Evolutionary conservation across 2,888 invertebrate species (phyloP), one percentile per base, ranked within the genome.

Genomic region (Acleris cristana): DNA sequence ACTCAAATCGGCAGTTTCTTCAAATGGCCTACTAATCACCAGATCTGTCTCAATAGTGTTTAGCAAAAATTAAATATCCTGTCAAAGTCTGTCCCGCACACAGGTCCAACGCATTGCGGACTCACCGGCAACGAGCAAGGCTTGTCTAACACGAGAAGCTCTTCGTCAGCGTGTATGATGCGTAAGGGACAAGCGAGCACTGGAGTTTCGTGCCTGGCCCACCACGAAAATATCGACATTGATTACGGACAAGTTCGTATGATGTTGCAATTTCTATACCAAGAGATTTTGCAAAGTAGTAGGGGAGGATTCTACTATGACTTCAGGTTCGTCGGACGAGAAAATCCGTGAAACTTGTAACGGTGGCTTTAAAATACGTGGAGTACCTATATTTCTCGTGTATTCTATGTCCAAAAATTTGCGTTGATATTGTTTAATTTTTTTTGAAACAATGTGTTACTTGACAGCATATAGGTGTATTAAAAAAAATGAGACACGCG

Each of bases 61-160:
- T 3, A 34, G 2, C 5, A 21, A 12, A 23, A 6, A 14, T 3
- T 55, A 23, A 59, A 44, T 23, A 3, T n/a, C 64, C 70, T 53
- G 60, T 77, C 85, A 83, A 84, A 84, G 85, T 77, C 83, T 79
- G 83, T 81, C 83, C 69, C 68, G 72, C 73, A 73, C 80, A 81
- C 81, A 78, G 79, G 81, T 79, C 81, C 80, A 80, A 82, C 81
- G 78, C 76, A 71, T 55, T 48, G 86, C 77, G 85, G 88, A 95
- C 95, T 95, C 95, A 97, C 96, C 93, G 97, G 97, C 88, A 97
- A 94, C 81, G 97, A 97, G 88, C 96, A 95, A 84, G 97, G 97
- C 94, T 97, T 97, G 94, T 97, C 96, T 93, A 97, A 94, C 88
- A 97, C 97, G 87, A 98, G 94, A 83, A 97, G 93, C 85, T 98